A percentile compares a stretch with the other conserved stretches of the same genome.
Evolutionary conservation across 2,888 invertebrate species (phyloP).

Genomic region (Thecocarcelia acutangulata): DNA sequence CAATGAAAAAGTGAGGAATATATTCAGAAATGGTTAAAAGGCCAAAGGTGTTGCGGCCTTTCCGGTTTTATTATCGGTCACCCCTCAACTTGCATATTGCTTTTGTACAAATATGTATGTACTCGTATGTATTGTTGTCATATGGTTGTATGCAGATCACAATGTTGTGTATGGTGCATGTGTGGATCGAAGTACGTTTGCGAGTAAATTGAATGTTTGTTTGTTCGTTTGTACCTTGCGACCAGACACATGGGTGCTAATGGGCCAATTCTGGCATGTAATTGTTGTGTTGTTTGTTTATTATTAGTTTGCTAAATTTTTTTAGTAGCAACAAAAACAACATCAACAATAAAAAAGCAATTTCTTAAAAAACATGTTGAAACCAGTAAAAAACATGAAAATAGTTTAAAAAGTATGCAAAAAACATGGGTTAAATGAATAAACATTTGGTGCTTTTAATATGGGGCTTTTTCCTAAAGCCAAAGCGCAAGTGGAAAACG

Average conservation of each 20-base stretch:
- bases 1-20: too few species aligned
- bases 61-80: too few species aligned
- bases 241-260: slow-evolving; percentile 65
- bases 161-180: slow-evolving; percentile 25
- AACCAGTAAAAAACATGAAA: slow-evolving; percentile 22
- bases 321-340: slow-evolving; percentile 45
- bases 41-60: too few species aligned
- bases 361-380: slow-evolving; percentile 29
- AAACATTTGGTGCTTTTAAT: slow-evolving; percentile 37
- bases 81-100: too few species aligned
- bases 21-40: too few species aligned
- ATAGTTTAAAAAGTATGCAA: slow-evolving; percentile 47
- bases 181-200: slow-evolving; percentile 22
- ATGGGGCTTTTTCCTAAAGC: neutral
- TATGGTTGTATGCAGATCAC: neutral
- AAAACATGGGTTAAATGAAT: slow-evolving; percentile 50
- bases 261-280: slow-evolving; percentile 69
- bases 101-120: neutral
- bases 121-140: too few species aligned
- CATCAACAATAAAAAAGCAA: slow-evolving; percentile 45
- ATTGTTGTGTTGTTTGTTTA: slow-evolving; percentile 68
- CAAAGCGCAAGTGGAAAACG: neutral
- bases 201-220: slow-evolving; percentile 53
- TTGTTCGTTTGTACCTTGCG: slow-evolving; percentile 47
- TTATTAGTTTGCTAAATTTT: slow-evolving; percentile 65